Evolutionary conservation across 2,113 vertebrate species (phyloP), one percentile per base, ranked within the genome.

Genomic region (Enhydra lutris): DNA sequence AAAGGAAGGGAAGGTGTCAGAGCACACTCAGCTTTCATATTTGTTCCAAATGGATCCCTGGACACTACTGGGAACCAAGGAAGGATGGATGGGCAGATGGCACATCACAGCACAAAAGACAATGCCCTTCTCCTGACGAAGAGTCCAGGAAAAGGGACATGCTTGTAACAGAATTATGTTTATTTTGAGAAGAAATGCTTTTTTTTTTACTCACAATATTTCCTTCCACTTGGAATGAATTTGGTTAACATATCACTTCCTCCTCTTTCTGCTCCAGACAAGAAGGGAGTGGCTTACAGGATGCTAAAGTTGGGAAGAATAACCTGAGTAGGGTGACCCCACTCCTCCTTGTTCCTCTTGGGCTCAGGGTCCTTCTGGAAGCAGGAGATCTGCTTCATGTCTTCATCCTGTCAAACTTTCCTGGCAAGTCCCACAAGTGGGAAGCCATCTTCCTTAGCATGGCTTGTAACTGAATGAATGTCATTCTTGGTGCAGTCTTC

Each of bases 121-220:
- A 18, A 36, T 1, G 18, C 9, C 12, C 9, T 29, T 50, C 4
- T 55, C 71, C 4, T 4, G n/a, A 31, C 1, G 3, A 0, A 52
- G 3, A 26, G 52, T 14, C 34, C 61, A 39, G 67, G 52, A 17
- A 36, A 31, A 79, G 18, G 59, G 1, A 8, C 29, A 42, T 9
- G 3, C 7, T 12, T 69, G 39, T 10, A 7, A 6, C 1, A 42
- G 21, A 6, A 15, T n/a, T 76, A 18, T 45, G 9, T 13, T 81
- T 26, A 36, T 52, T 52, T 79, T 52, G 50, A 34, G 45, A 11
- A 13, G 31, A 65, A 47, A 57, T 23, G 17, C 26, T 88, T 50
- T 50, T 71, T 71, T 26, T 50, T 71, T 34, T 50, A 69, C 8
- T 45, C 50, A 24, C 31, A 20, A 42, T 55, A 31, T 55, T 61